A percentile compares a stretch with the other conserved stretches of the same genome.
phyloP scores from a whole-genome alignment of 2,797 vertebrate species.

The Ctenopoma kingsleyae region DNA sequence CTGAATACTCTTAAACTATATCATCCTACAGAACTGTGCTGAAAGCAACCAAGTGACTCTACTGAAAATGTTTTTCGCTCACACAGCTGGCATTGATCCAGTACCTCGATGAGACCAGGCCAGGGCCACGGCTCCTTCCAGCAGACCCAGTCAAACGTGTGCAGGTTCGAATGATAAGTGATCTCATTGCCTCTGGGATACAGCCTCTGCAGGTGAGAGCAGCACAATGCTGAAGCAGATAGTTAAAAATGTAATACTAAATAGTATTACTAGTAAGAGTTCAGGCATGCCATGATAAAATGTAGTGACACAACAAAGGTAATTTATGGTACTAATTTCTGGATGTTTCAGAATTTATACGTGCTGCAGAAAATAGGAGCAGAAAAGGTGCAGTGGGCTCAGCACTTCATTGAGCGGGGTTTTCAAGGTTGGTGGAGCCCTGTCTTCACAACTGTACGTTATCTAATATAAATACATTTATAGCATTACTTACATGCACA shows the following conservation, averaged over 20 bases:
- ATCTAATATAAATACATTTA: background rate
- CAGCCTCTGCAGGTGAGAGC: constrained; percentile 93
- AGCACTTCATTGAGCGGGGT: constrained; percentile 88
- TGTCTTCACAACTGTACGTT: background rate
- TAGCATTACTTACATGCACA: background rate
- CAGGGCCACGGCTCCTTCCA: constrained; percentile 89
- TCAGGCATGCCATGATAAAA: background rate
- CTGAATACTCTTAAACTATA: background rate
- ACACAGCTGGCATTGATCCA: constrained; percentile 94
- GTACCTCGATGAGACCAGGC: constrained; percentile 94
- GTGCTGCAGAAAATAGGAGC: constrained; percentile 89
- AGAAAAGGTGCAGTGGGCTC: constrained; percentile 91
- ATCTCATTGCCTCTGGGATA: constrained; percentile 92
- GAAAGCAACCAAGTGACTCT: background rate
- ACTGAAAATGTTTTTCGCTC: constrained; percentile 9
- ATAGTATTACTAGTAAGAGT: background rate
- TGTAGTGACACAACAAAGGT: background rate
- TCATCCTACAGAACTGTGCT: background rate
- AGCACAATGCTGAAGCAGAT: background rate
- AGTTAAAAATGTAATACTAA: background rate
- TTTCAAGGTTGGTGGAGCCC: constrained; percentile 86
- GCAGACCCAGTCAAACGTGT: constrained; percentile 89
- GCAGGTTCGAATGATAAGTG: constrained; percentile 92
- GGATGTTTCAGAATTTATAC: constrained; percentile 86
- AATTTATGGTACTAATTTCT: background rate